Base-by-base conservation (phyloP, 2,888 invertebrate genomes). In the Cremastinae sp. region DNA sequence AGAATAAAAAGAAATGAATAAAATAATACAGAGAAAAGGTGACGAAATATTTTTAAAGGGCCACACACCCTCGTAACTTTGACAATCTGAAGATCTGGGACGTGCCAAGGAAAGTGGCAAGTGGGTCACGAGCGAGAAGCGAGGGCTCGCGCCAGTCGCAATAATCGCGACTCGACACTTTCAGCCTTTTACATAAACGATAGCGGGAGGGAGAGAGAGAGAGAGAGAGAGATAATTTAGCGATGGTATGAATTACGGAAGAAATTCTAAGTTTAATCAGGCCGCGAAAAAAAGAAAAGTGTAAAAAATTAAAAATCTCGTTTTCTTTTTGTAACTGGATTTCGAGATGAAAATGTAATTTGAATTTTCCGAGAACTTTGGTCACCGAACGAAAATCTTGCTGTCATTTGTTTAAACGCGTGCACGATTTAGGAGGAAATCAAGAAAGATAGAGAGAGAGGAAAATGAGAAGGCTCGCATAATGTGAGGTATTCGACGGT, bases 101-200 rank as follows among this genome's bases (percentile, higher is more conserved):
- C 87, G 83, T 82, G 84, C 81, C 81, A 79, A 38, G 38, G 81
- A 81, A 80, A 83, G 80, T 80, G 80, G 83, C 80, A 86, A 87
- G 82, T 87, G 84, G 87, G 87, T 87, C 87, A 87, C 82, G 83
- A 83, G 85, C 75, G 74, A 16, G 28, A 9, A 53, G 51, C 20
- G 53, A 51, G 38, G 9, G 49, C 54, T 65, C 66, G 36, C 61
- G 61, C 2, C 12, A 28, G 28, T 28, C 20, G n/a, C 47, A 54
- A 54, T 56, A 66, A 66, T 66, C 66, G 54, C 43, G 5, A 22
- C 56, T 41, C 45, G 47, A 38, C 47, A 56, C 43, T 66, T 47
- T 16, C 34, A 36, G 18, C 54, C 54, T 54, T 56, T 54, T 12
- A 34, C 28, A 16, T 22, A 54, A 34, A 14, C 28, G 54, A 20